Evolutionary conservation across 1,140 invertebrate genomes (phyloP), one percentile per base, ranked within the genome.

Genomic region (Neelides sp.): DNA sequence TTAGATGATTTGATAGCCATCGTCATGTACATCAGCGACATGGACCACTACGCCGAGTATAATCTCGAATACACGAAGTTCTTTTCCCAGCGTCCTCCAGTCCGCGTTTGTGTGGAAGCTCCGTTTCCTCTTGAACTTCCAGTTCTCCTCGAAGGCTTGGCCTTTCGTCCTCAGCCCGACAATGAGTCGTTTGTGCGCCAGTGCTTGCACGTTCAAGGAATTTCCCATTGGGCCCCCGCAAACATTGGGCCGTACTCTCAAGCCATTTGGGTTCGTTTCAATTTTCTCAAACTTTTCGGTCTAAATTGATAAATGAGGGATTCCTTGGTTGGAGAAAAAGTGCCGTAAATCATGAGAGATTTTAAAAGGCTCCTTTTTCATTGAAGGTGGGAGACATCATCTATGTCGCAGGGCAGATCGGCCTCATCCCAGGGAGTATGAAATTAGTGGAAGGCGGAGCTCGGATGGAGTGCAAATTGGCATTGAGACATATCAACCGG

Each of bases 221-320:
- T 94, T 50, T 94, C 89, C 20, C 87, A 94, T 69, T 95, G 91
- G 91, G 89, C 90, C 3, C 89, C 90, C 4, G 87, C 88, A 35
- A 93, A 91, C 64, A 93, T 96, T 59, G 90, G 90, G 13, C 90
- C 91, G 26, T 96, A 94, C 66, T 94, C 89, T 65, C 91, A 96
- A 72, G 85, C 84, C 22, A 75, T 85, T 50, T 78, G 79, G 70
- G 84, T 87, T 65, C 65, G 64, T 64, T 42, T 55, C 37, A 52
- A 19, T 15, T 52, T n/a, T 22, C 40, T 20, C 13, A 28, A 37
- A 24, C 20, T 37, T 41, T n/a, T 23, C 37, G 24, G 27, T 12
- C 34, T 27, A 34, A 3, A 46, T 35, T 19, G 5, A n/a, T n/a
- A n/a, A n/a, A n/a, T n/a, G n/a, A n/a, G n/a, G n/a, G n/a, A n/a